Base-by-base conservation (phyloP, 2,888 invertebrate species). In the Cosmia trapezina region DNA sequence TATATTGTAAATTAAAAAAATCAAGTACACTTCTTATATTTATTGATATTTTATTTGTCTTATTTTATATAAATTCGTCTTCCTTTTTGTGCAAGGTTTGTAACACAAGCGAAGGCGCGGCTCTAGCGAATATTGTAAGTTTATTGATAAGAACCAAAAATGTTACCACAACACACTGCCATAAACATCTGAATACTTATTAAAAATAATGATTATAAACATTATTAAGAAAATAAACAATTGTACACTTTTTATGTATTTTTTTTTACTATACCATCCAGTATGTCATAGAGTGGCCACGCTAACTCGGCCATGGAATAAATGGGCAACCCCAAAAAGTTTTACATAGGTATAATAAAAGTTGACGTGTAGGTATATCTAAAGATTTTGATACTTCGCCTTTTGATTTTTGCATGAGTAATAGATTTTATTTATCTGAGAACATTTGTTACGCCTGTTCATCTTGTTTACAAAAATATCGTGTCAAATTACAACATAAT, bases 211-310 rank as follows among this genome's bases (percentile, higher is more conserved):
- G 37, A 80, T 76, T 72, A 78, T 76, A 54, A 70, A 76, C 73
- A 84, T 81, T 87, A 83, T 73, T 88, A 83, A 72, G 77, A 73
- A 80, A 85, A 84, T 87, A 86, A 82, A 88, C 79, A 77, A 87
- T 78, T 85, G 82, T 86, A 86, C 80, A 87, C 85, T 76, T 82
- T 75, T 67, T 73, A 79, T 78, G 77, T 45, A 57, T 76, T 83
- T 88, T 83, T 84, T n/a, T 77, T 78, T 28, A 37, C 45, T 45
- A n/a, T n/a, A 12, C 37, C 43, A 51, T 37, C 22, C n/a, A n/a
- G n/a, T n/a, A 9, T 41, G 19, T 9, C 8, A 28, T 3, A 28
- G 28, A 2, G 2, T 28, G 28, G 1, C 28, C 28, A 28, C 3
- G 28, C 28, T 28, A 28, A 28, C 28, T 28, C 28, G 28, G 28